A percentile compares a stretch with the other conserved stretches of the same genome.
Conservation (phyloP, 2,113 vertebrate species). For the Gavialis gangeticus region DNA sequence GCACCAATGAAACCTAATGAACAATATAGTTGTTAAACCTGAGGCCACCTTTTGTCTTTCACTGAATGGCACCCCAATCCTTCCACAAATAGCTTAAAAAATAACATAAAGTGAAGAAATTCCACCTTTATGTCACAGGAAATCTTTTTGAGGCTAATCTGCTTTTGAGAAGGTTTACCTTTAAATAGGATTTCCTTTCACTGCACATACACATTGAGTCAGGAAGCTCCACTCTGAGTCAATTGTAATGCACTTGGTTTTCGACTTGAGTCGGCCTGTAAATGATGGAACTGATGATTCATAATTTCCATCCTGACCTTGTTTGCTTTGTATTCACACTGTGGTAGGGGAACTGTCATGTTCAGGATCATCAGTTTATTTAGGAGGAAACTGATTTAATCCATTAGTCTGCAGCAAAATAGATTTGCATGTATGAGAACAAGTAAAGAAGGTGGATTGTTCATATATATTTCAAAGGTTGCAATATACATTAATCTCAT, state of each 20-base stretch:
- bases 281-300: slow-evolving; percentile 76
- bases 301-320: slow-evolving; percentile 72
- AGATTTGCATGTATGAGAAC: background rate
- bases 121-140: slow-evolving; percentile 26
- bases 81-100: background rate
- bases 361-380: slow-evolving; percentile 30
- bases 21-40: background rate
- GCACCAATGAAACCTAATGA: background rate
- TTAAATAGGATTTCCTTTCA: slow-evolving; percentile 75
- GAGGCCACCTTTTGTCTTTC: slow-evolving; percentile 2
- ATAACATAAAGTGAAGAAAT: background rate
- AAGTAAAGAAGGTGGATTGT: background rate
- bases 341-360: slow-evolving; percentile 44
- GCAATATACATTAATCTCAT: background rate
- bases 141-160: slow-evolving; percentile 48
- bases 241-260: slow-evolving; percentile 75
- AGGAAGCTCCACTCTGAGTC: slow-evolving; percentile 79
- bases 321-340: slow-evolving; percentile 41
- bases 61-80: background rate
- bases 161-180: slow-evolving; percentile 58
- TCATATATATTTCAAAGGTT: background rate
- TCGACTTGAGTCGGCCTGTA: slow-evolving; percentile 55
- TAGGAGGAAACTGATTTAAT: background rate
- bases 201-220: slow-evolving; percentile 37
- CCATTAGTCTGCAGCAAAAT: slow-evolving; percentile 1